Conservation (phyloP, 92 coral and sea anemone genomes). For the Desmophyllum pertusum region DNA sequence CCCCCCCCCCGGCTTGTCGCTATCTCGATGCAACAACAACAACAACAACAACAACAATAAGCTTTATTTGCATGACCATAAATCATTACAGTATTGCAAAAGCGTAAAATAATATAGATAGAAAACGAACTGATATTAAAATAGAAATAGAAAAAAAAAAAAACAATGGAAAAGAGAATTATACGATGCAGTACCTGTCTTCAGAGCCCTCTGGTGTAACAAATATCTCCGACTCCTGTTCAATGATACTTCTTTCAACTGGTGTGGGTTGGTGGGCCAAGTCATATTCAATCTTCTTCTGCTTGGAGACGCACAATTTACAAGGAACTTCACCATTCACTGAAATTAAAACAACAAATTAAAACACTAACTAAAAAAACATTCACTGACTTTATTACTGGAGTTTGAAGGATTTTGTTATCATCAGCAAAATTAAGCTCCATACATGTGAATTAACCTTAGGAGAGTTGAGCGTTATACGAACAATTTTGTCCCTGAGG, state of each 20-base stretch:
- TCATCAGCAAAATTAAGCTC: background rate
- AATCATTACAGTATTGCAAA: too few relatives aligned
- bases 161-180: too few relatives aligned
- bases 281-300: slow-evolving; percentile 80
- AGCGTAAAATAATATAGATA: too few relatives aligned
- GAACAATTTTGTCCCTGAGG: too few relatives aligned
- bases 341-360: slow-evolving; percentile 11
- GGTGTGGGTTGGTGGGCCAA: slow-evolving; percentile 86
- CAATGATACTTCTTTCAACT: slow-evolving; percentile 77
- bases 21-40: too few relatives aligned
- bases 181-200: slow-evolving; percentile 43
- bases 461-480: too few relatives aligned
- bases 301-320: slow-evolving; percentile 78
- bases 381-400: background rate
- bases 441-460: background rate
- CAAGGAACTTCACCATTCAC: slow-evolving; percentile 83
- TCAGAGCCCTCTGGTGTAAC: slow-evolving; percentile 49
- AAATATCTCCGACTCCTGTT: slow-evolving; percentile 86
- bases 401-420: background rate
- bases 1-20: too few relatives aligned
- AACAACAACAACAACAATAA: too few relatives aligned
- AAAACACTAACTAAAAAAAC: background rate
- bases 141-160: too few relatives aligned
- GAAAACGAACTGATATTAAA: too few relatives aligned
- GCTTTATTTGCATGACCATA: too few relatives aligned